phyloP scores from a whole-genome alignment of 2,113 vertebrate genomes.

The Corapipo altera region DNA sequence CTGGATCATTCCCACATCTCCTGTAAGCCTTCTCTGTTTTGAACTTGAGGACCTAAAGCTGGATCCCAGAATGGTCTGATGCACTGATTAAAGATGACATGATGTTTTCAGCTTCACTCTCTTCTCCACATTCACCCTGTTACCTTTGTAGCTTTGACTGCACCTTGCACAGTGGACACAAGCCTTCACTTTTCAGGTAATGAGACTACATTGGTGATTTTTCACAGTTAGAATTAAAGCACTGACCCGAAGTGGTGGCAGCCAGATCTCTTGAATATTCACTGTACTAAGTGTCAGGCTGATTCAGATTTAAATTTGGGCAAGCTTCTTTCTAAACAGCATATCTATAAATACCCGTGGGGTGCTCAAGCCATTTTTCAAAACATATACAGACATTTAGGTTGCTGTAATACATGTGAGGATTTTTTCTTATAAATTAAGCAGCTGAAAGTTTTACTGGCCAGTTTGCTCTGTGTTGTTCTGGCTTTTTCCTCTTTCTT shows the following conservation, averaged over 20 bases:
- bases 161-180: background rate
- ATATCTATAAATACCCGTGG: background rate
- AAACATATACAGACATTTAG: background rate
- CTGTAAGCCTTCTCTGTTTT: background rate
- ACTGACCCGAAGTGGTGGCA: background rate
- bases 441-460: background rate
- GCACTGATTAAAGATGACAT: background rate
- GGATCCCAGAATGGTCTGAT: background rate
- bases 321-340: background rate
- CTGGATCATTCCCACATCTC: background rate
- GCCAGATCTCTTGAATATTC: background rate
- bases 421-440: background rate
- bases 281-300: background rate
- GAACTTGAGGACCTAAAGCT: background rate
- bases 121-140: background rate
- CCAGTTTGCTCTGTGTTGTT: background rate
- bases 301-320: background rate
- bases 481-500: background rate
- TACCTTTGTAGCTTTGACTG: background rate
- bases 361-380: background rate
- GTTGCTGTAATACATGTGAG: background rate
- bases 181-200: background rate
- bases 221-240: background rate
- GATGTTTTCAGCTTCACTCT: background rate
- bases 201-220: background rate